Evolutionary conservation across 2,888 invertebrate species (phyloP).

Genomic region (Timema podura): DNA sequence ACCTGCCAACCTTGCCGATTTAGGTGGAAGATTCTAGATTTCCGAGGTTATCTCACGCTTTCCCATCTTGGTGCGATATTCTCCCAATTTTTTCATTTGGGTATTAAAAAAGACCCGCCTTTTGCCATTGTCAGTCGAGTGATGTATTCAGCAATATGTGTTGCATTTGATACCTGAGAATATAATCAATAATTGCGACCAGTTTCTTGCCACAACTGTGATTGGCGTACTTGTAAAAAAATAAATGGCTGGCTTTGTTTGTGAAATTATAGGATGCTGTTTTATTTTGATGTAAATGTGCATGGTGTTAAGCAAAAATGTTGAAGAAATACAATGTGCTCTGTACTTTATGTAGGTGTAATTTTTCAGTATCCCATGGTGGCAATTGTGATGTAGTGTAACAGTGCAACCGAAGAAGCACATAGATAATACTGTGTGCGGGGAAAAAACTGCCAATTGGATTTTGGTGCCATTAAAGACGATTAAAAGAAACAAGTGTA

Average conservation of each 20-base stretch:
- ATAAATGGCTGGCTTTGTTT: constrained; percentile 17
- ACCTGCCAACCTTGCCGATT: too few species aligned
- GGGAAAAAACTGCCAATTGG: background rate
- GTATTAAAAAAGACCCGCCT: too few species aligned
- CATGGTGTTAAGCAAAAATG: background rate
- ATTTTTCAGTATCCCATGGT: background rate
- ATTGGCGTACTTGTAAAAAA: too few species aligned
- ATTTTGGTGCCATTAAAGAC: background rate
- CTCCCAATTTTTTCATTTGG: too few species aligned
- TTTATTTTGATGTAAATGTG: background rate
- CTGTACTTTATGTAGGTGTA: background rate
- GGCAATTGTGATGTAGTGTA: background rate
- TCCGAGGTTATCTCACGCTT: too few species aligned
- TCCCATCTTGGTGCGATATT: too few species aligned
- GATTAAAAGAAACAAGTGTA: background rate
- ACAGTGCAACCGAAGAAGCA: background rate
- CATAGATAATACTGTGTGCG: background rate
- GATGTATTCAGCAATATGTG: too few species aligned
- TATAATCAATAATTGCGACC: too few species aligned
- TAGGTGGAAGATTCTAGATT: too few species aligned
- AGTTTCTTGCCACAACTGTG: too few species aligned
- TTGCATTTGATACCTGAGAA: too few species aligned
- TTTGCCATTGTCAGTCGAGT: too few species aligned
- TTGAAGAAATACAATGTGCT: background rate
- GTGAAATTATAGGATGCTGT: background rate